phyloP scores from a whole-genome alignment of 2,888 invertebrate genomes.

The Dexiosoma caninum region DNA sequence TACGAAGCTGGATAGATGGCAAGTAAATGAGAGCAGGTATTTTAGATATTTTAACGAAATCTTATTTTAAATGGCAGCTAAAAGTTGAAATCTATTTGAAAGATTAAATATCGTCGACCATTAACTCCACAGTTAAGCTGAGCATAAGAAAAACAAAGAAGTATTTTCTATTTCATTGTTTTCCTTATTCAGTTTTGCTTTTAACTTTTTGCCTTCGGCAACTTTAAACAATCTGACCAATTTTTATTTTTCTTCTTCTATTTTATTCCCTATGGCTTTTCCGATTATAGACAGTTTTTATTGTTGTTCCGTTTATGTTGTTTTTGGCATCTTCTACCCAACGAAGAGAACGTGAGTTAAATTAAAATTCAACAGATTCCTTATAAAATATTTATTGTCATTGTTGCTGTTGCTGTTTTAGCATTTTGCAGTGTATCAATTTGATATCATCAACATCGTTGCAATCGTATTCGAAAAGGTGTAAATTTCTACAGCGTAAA shows the following conservation, averaged over 20 bases:
- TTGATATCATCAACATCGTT: constrained; percentile 39
- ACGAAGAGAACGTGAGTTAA: constrained; percentile 62
- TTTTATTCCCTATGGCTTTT: constrained; percentile 32
- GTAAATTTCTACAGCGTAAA: neutral
- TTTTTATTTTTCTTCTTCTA: constrained; percentile 8
- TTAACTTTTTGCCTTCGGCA: constrained; percentile 42
- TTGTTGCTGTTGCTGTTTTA: constrained; percentile 4
- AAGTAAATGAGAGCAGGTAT: constrained; percentile 39
- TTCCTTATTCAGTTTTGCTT: constrained; percentile 2
- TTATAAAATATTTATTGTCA: constrained; percentile 17
- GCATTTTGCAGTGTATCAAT: constrained; percentile 44
- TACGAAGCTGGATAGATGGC: neutral
- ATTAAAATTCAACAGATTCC: constrained; percentile 62
- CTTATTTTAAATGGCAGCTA: constrained; percentile 35
- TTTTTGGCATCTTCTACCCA: constrained; percentile 33
- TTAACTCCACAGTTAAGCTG: constrained; percentile 5
- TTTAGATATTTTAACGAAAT: constrained; percentile 27
- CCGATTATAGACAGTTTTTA: constrained; percentile 50
- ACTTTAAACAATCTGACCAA: constrained; percentile 35
- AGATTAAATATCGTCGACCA: constrained; percentile 37
- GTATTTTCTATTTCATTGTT: constrained; percentile 29
- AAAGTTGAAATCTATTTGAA: constrained; percentile 44
- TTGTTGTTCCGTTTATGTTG: constrained; percentile 50
- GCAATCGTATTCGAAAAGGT: constrained; percentile 33
- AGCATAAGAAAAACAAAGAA: neutral